Conservation (phyloP, 2,797 vertebrate genomes). For the Taenioides sp. region DNA sequence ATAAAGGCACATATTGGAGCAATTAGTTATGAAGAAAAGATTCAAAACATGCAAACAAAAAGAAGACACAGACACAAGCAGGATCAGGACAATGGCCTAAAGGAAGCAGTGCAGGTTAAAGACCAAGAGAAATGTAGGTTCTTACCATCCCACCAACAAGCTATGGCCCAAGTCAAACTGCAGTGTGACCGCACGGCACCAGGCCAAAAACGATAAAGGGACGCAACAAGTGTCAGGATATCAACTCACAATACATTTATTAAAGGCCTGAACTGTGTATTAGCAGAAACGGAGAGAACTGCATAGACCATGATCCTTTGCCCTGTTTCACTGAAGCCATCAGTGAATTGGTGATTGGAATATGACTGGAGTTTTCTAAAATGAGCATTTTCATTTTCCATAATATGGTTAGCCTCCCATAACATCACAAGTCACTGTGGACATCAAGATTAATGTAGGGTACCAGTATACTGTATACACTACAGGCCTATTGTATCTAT, state of each 20-base stretch:
- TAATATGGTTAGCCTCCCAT: too few species aligned
- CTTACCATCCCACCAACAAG: constrained; percentile 70
- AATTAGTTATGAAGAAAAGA: background rate
- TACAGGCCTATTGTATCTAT: background rate
- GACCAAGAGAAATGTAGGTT: constrained; percentile 45
- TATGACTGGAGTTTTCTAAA: too few species aligned
- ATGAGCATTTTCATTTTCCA: too few species aligned
- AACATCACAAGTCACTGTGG: too few species aligned
- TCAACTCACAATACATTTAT: background rate
- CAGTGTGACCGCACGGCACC: constrained; percentile 41
- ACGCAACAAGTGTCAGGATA: background rate
- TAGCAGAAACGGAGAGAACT: background rate
- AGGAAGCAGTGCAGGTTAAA: constrained; percentile 7
- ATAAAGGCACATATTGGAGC: background rate
- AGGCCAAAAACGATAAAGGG: constrained; percentile 12
- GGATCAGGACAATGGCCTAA: background rate
- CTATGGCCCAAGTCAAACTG: constrained; percentile 50
- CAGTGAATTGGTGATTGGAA: background rate
- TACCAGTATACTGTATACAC: too few species aligned
- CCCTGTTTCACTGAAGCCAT: background rate
- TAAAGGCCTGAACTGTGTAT: background rate
- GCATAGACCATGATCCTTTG: background rate
- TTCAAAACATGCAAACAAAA: background rate
- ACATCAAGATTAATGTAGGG: too few species aligned
- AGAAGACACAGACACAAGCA: background rate